These are phyloP conservation scores for Phrynocephalus vlangalii DNA, from an alignment of 2,797 vertebrate genomes.

Conservation along the genomic window DNA sequence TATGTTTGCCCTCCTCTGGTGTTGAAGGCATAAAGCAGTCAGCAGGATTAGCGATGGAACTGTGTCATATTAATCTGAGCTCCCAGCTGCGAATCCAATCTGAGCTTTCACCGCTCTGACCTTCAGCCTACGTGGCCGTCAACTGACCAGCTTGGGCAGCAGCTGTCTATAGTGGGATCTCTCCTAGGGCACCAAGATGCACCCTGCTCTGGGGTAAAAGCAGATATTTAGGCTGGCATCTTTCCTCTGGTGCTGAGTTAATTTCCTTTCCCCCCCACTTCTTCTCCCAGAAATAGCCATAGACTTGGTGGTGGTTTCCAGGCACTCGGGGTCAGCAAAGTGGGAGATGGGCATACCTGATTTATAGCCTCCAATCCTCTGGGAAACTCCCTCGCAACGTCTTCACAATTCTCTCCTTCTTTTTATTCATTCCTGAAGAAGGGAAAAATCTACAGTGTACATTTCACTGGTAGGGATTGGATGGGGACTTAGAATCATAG, in stretches of 20 bases:
- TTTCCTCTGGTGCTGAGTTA: background rate
- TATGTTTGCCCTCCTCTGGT: background rate
- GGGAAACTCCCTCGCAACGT: background rate
- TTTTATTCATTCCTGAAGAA: background rate
- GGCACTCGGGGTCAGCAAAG: background rate
- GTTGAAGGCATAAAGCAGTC: conserved; percentile 48
- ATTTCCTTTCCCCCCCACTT: background rate
- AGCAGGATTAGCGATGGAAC: conserved; percentile 61
- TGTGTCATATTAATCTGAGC: conserved; percentile 66
- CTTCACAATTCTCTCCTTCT: background rate
- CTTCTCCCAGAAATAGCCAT: background rate
- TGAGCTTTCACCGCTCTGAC: conserved; percentile 64
- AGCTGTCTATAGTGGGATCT: conserved; percentile 30
- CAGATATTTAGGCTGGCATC: conserved; percentile 8
- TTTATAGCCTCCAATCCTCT: background rate
- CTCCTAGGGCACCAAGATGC: background rate
- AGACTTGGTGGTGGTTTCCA: background rate
- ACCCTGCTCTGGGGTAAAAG: background rate
- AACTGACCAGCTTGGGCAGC: conserved; percentile 31
- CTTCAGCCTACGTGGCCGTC: conserved; percentile 53
- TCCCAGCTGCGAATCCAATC: conserved; percentile 64
- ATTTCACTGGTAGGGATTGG: no score
- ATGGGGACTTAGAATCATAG: no score
- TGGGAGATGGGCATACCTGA: no score
- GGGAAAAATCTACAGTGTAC: no score